Evolutionary conservation across 1,140 invertebrate species (phyloP).

Genomic region (Trialeurodes vaporariorum): DNA sequence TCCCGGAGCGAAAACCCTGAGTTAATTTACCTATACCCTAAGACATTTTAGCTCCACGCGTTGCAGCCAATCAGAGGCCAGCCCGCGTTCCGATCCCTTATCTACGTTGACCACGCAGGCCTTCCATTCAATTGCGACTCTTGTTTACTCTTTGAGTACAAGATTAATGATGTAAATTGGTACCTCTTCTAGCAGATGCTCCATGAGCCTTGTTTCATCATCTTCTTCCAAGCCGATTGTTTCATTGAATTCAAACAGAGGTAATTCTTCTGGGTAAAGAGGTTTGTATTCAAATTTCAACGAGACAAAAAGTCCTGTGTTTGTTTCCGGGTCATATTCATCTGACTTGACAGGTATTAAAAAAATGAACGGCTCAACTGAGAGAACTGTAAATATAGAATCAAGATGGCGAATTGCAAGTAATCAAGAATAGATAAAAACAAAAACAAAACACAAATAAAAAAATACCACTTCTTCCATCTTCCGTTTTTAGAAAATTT

Average conservation of each 20-base stretch:
- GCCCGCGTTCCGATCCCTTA: no score
- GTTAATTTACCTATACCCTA: no score
- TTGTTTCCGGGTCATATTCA: slow-evolving; percentile 32
- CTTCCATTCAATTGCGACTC: no score
- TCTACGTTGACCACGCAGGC: no score
- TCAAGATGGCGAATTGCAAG: slow-evolving; percentile 15
- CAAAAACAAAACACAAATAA: no score
- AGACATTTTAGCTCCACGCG: no score
- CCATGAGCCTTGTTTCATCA: slow-evolving; percentile 50
- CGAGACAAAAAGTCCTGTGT: slow-evolving; percentile 30
- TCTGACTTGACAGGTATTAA: slow-evolving; percentile 36
- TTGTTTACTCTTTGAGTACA: no score
- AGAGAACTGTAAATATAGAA: slow-evolving; percentile 46
- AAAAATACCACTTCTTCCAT: no score
- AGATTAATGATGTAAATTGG: no score
- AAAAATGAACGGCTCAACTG: slow-evolving; percentile 46
- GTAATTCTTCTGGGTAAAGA: slow-evolving; percentile 78
- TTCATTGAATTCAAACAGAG: slow-evolving; percentile 64
- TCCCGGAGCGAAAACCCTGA: no score
- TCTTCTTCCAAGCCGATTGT: slow-evolving; percentile 63
- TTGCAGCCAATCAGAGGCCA: no score
- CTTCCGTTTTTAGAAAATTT: no score
- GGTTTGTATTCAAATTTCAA: slow-evolving; percentile 69
- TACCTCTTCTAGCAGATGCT: slow-evolving; percentile 56
- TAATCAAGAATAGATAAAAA: not conserved